Conservation (phyloP, 1,140 invertebrate species). For the Sinonovacula constricta region DNA sequence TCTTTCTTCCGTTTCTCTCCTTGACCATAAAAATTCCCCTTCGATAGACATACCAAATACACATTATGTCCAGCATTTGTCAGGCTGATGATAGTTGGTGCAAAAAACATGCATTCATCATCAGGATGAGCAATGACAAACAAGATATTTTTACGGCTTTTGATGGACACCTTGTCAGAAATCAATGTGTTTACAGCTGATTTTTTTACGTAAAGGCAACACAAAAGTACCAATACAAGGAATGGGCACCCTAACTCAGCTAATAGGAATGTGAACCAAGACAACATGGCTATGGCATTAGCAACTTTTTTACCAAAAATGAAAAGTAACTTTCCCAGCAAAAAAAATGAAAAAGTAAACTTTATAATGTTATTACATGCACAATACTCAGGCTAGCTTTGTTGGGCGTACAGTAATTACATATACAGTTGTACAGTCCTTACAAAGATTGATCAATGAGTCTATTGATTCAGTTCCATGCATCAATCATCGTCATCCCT, state of each 20-base stretch:
- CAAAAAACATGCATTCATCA: slow-evolving; percentile 98
- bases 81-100: slow-evolving; percentile 89
- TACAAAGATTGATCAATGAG: background rate
- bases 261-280: background rate
- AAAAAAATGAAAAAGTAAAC: background rate
- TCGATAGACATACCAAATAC: slow-evolving; percentile 91
- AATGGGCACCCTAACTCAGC: slow-evolving; percentile 7
- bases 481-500: too few species aligned
- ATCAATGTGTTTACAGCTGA: slow-evolving; percentile 23
- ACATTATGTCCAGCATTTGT: slow-evolving; percentile 82
- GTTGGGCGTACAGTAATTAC: too few species aligned
- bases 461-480: too few species aligned
- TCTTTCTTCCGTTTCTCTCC: slow-evolving; percentile 86
- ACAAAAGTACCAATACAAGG: slow-evolving; percentile 1
- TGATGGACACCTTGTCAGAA: background rate
- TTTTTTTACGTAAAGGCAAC: slow-evolving; percentile 30
- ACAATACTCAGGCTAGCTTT: too few species aligned
- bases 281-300: background rate
- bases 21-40: slow-evolving; percentile 87
- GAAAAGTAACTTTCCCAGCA: background rate
- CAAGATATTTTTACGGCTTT: slow-evolving; percentile 80
- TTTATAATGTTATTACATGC: too few species aligned
- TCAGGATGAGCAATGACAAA: slow-evolving; percentile 96
- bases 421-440: background rate
- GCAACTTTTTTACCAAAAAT: background rate